Evolutionary conservation across 2,888 invertebrate species (phyloP).

Genomic region (Lobophora halterata): DNA sequence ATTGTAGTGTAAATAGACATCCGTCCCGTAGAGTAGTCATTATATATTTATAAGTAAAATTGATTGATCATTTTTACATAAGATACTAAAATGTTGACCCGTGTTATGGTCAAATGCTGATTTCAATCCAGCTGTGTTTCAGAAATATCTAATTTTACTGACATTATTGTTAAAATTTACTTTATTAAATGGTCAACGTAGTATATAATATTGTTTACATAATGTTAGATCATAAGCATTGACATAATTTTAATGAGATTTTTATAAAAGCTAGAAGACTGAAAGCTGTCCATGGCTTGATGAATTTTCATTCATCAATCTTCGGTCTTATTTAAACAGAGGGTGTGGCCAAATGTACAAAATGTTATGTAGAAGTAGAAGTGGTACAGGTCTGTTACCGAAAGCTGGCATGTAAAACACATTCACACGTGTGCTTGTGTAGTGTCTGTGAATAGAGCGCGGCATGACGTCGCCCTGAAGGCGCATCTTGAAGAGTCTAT

Average conservation of each 20-base stretch:
- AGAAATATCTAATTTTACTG: no score
- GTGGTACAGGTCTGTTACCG: no score
- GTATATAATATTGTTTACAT: constrained; percentile 25
- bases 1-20: constrained; percentile 21
- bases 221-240: constrained; percentile 36
- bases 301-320: constrained; percentile 31
- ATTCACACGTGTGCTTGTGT: no score
- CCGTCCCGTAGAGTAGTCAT: constrained; percentile 33
- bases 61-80: no score
- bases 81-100: no score
- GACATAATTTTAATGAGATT: constrained; percentile 50
- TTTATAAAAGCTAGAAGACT: constrained; percentile 55
- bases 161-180: no score
- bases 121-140: no score
- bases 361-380: constrained; percentile 5
- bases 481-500: no score
- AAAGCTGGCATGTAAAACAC: no score
- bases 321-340: constrained; percentile 14
- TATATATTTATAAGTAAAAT: constrained; percentile 13
- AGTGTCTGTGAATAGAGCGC: no score
- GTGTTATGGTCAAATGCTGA: no score
- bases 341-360: constrained; percentile 22
- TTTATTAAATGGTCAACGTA: constrained; percentile 13
- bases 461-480: no score
- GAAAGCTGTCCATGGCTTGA: constrained; percentile 52